These are phyloP conservation scores for Pemphigus obesinymphae DNA, from an alignment of 1,140 invertebrate genomes.

Conservation along the genomic window DNA sequence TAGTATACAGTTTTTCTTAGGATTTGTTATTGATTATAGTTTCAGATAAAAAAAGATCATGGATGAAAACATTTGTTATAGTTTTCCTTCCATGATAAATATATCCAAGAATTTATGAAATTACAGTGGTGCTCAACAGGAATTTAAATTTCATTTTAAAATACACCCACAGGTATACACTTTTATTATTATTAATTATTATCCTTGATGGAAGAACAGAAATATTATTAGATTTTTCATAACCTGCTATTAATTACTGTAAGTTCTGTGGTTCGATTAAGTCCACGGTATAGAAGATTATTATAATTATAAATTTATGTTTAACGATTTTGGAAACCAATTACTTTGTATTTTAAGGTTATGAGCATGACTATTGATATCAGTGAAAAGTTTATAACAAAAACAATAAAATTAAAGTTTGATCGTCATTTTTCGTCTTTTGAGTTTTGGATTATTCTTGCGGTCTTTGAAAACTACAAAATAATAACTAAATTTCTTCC, in stretches of 20 bases:
- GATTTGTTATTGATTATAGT: conserved; percentile 37
- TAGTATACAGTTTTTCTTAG: neutral
- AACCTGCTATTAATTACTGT: neutral
- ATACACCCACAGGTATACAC: too few relatives aligned
- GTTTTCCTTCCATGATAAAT: neutral
- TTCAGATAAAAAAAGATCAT: conserved; percentile 25
- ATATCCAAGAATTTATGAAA: neutral
- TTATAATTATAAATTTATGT: too few relatives aligned
- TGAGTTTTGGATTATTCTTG: too few relatives aligned
- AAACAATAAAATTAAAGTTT: neutral
- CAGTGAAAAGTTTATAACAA: neutral
- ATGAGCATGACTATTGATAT: neutral
- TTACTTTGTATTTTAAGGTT: neutral
- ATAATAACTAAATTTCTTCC: neutral
- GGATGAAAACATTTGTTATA: neutral
- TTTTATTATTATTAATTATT: too few relatives aligned
- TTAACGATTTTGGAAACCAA: neutral
- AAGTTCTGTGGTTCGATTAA: too few relatives aligned
- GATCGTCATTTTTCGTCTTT: neutral
- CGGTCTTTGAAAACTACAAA: neutral
- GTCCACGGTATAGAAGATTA: too few relatives aligned
- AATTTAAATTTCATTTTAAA: too few relatives aligned
- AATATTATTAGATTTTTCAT: neutral
- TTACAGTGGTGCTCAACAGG: neutral
- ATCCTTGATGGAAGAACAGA: neutral